Conservation (phyloP, 2,888 invertebrate genomes). For the Lithophane socia region DNA sequence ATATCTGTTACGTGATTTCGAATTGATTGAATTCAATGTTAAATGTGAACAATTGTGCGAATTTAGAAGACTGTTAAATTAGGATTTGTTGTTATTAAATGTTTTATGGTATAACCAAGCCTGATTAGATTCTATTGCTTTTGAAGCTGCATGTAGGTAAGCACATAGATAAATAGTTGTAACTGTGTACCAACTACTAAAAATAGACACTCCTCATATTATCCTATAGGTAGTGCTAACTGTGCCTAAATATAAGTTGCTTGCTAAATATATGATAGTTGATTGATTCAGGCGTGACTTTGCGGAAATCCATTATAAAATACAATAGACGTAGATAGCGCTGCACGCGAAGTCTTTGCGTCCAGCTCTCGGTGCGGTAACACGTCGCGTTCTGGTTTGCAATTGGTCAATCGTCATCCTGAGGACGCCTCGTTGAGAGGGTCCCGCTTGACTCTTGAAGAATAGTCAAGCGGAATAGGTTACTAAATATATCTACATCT, state of each 20-base stretch:
- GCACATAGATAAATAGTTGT: background rate
- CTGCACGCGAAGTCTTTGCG: too few species aligned
- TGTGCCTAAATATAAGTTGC: background rate
- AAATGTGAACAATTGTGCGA: background rate
- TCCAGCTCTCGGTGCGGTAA: too few species aligned
- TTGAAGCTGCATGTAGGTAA: background rate
- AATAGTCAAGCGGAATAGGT: too few species aligned
- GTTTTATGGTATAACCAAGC: background rate
- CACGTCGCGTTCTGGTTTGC: too few species aligned
- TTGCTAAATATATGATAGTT: background rate
- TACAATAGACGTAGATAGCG: too few species aligned
- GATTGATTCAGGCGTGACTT: too few species aligned
- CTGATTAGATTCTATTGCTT: background rate
- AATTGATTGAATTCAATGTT: slow-evolving; percentile 46
- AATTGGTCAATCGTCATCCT: too few species aligned
- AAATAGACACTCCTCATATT: too few species aligned
- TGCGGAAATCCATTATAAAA: too few species aligned
- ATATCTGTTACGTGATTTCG: slow-evolving; percentile 55
- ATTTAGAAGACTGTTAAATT: background rate
- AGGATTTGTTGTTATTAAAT: background rate
- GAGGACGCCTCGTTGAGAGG: too few species aligned
- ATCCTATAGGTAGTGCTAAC: background rate
- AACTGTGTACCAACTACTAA: background rate
- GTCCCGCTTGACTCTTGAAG: too few species aligned
- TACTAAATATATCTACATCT: too few species aligned